Conservation (phyloP, 2,888 invertebrate species). For the Orchesellides sinensis region DNA sequence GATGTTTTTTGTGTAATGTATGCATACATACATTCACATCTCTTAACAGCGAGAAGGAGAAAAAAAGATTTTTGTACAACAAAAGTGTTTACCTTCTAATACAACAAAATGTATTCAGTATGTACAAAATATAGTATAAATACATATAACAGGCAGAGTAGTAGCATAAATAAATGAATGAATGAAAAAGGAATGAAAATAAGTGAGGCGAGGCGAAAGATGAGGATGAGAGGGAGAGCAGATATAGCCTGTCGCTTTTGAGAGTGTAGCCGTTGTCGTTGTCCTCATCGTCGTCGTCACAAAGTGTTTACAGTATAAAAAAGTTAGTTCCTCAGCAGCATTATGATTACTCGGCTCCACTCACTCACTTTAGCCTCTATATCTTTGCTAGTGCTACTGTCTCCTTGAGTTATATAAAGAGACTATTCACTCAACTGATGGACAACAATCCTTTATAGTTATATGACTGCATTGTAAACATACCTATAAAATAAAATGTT, state of each 20-base stretch:
- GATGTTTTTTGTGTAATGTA: too few relatives aligned
- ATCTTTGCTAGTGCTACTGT: background rate
- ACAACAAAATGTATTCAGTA: background rate
- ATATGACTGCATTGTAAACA: background rate
- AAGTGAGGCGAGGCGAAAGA: constrained; percentile 32
- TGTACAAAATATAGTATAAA: background rate
- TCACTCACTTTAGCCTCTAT: constrained; percentile 1
- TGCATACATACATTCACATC: background rate
- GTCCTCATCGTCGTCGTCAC: constrained; percentile 32
- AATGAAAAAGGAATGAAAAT: constrained; percentile 31
- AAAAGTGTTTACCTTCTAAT: constrained; percentile 13
- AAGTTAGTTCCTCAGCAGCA: constrained; percentile 21
- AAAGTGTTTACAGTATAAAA: constrained; percentile 48
- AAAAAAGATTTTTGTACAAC: constrained; percentile 2
- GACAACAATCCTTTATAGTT: constrained; percentile 42
- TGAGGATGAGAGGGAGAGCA: constrained; percentile 18
- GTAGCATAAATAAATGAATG: constrained; percentile 25
- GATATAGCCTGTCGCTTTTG: constrained; percentile 30
- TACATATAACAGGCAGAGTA: background rate
- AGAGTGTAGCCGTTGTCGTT: constrained; percentile 36
- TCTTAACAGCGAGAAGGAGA: background rate
- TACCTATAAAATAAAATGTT: background rate
- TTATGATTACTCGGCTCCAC: constrained; percentile 17
- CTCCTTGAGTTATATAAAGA: constrained; percentile 20
- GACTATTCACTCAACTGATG: constrained; percentile 35